Percentiles rank a stretch among this genome's conserved stretches.
These are phyloP conservation scores for Tillus elongatus DNA, from an alignment of 2,888 invertebrate species.

Conservation along the genomic window DNA sequence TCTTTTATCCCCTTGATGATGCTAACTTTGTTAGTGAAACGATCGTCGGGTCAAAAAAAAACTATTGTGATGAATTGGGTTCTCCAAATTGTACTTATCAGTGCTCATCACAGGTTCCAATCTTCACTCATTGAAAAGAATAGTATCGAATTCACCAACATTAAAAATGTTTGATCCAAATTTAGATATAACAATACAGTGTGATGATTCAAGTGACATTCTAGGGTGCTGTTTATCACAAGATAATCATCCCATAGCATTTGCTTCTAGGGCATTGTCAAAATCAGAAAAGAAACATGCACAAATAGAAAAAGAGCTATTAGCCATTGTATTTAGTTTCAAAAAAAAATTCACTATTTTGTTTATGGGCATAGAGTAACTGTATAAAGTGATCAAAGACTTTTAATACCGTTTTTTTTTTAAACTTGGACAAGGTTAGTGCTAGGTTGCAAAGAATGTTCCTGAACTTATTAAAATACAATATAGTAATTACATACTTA, in stretches of 20 bases:
- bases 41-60: too few relatives aligned
- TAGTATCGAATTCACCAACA: conserved; percentile 8
- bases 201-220: conserved; percentile 15
- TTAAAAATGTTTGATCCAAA: conserved; percentile 18
- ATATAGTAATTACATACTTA: conserved; percentile 15
- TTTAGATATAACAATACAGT: conserved; percentile 13
- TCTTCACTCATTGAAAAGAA: too few relatives aligned
- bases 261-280: conserved; percentile 17
- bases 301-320: conserved; percentile 32
- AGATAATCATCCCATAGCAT: conserved; percentile 18
- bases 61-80: too few relatives aligned
- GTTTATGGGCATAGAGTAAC: conserved; percentile 26
- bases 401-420: conserved; percentile 19
- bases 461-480: conserved; percentile 17
- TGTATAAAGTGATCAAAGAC: conserved; percentile 30
- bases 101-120: too few relatives aligned
- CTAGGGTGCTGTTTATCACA: conserved; percentile 18
- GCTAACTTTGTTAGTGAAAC: too few relatives aligned
- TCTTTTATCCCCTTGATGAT: too few relatives aligned
- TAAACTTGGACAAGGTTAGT: conserved; percentile 9
- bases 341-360: conserved; percentile 29
- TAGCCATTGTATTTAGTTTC: conserved; percentile 28
- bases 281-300: conserved; percentile 23
- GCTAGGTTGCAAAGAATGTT: conserved; percentile 17
- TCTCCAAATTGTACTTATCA: too few relatives aligned